A percentile compares a stretch with the other conserved stretches of the same genome.
Conservation (phyloP, 2,888 invertebrate genomes). For the Minunthozetes semirufus region DNA sequence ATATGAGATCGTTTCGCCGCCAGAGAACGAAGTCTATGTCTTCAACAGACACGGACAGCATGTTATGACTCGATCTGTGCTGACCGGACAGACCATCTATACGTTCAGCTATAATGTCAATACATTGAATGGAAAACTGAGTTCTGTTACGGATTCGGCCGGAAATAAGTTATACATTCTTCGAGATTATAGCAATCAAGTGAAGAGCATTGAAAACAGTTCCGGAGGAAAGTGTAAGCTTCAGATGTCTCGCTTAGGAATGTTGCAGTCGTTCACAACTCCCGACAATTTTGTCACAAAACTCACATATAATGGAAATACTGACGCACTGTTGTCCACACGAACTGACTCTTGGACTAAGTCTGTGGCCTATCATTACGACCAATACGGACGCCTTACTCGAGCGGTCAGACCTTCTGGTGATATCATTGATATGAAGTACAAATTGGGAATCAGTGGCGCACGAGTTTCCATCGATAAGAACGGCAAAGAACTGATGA, state of each 20-base stretch:
- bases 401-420: constrained; percentile 84
- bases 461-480: constrained; percentile 49
- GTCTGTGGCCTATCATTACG: constrained; percentile 80
- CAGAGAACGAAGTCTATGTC: constrained; percentile 85
- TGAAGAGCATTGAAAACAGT: constrained; percentile 66
- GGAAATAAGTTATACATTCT: constrained; percentile 78
- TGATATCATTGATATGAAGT: constrained; percentile 53
- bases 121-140: constrained; percentile 73
- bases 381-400: constrained; percentile 75
- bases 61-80: constrained; percentile 70
- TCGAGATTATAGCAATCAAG: constrained; percentile 66
- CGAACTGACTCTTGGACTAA: constrained; percentile 48
- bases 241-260: constrained; percentile 48
- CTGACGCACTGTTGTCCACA: constrained; percentile 48
- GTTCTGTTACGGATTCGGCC: constrained; percentile 76
- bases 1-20: constrained; percentile 86
- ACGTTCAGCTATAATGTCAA: constrained; percentile 74
- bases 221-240: constrained; percentile 43
- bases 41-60: constrained; percentile 92
- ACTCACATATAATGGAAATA: constrained; percentile 49
- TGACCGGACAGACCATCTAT: constrained; percentile 89
- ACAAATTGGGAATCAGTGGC: constrained; percentile 45
- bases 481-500: constrained; percentile 46
- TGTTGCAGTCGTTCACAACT: constrained; percentile 48
- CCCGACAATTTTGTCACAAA: constrained; percentile 48